phyloP scores from a whole-genome alignment of 2,113 vertebrate species.

The Cinclus cinclus region DNA sequence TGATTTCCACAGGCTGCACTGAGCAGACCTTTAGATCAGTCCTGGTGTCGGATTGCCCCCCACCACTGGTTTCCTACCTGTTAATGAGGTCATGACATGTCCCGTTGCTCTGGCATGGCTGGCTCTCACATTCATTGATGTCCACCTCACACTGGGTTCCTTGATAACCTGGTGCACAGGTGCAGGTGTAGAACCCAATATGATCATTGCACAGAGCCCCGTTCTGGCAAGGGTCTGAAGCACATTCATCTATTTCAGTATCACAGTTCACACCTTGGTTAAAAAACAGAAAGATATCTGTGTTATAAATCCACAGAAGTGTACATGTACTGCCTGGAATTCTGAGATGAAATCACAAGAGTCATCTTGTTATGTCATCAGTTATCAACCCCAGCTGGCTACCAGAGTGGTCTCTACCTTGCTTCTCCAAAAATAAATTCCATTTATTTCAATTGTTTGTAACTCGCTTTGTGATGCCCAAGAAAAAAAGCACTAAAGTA shows the following conservation, averaged over 20 bases:
- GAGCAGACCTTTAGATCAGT: not conserved
- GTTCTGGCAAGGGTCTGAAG: constrained; percentile 84
- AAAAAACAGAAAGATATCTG: not conserved
- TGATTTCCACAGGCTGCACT: not conserved
- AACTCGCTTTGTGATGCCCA: not conserved
- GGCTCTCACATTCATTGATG: constrained; percentile 86
- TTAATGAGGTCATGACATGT: constrained; percentile 82
- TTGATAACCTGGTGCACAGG: constrained; percentile 82
- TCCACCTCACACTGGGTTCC: constrained; percentile 85
- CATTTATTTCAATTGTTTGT: not conserved
- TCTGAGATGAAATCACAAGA: not conserved
- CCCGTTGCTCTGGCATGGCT: constrained; percentile 82
- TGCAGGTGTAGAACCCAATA: constrained; percentile 84
- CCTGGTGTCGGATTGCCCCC: not conserved
- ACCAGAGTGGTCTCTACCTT: not conserved
- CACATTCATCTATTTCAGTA: constrained; percentile 89
- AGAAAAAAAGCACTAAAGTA: not conserved
- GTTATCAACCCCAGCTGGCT: not conserved
- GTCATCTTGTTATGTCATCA: not conserved
- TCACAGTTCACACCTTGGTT: constrained; percentile 88
- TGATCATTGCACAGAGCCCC: constrained; percentile 84
- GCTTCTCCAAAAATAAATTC: not conserved
- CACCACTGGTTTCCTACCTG: constrained; percentile 72
- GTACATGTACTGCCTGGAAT: not conserved
- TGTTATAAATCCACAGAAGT: not conserved